phyloP scores from a whole-genome alignment of 2,113 vertebrate genomes.

The Agapornis roseicollis region DNA sequence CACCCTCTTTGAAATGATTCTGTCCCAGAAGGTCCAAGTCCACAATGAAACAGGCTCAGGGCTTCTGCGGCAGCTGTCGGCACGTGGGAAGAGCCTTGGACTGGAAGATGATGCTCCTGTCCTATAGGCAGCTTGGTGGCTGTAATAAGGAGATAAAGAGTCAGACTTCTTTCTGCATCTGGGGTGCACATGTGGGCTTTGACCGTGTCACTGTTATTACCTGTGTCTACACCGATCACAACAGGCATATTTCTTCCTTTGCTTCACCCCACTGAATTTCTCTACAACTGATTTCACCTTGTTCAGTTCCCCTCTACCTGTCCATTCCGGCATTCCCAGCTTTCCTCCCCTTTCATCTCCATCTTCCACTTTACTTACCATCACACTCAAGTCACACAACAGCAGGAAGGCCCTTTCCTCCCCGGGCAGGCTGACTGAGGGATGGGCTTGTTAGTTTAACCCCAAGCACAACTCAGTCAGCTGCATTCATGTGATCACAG shows the following conservation, averaged over 20 bases:
- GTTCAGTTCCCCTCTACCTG: not conserved
- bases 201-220: not conserved
- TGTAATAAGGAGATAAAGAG: not conserved
- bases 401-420: not conserved
- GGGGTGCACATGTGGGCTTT: not conserved
- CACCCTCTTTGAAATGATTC: slow-evolving; percentile 89
- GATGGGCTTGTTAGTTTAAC: not conserved
- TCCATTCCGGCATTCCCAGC: not conserved
- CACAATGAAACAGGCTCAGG: slow-evolving; percentile 75
- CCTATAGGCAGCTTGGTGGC: not conserved
- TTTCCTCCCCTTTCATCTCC: not conserved
- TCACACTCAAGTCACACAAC: not conserved
- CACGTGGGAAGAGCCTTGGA: slow-evolving; percentile 80
- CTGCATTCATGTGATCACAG: not conserved
- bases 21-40: slow-evolving; percentile 82
- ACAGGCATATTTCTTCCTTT: not conserved
- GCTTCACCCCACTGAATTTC: not conserved
- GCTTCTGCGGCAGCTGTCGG: slow-evolving; percentile 87
- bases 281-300: not conserved
- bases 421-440: not conserved
- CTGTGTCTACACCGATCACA: not conserved
- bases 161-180: not conserved
- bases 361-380: not conserved
- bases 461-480: not conserved
- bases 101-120: slow-evolving; percentile 54